Percentiles rank a stretch among this genome's conserved stretches.
Evolutionary conservation across 2,888 invertebrate genomes (phyloP).

Genomic region (Strigamia transsilvanica): DNA sequence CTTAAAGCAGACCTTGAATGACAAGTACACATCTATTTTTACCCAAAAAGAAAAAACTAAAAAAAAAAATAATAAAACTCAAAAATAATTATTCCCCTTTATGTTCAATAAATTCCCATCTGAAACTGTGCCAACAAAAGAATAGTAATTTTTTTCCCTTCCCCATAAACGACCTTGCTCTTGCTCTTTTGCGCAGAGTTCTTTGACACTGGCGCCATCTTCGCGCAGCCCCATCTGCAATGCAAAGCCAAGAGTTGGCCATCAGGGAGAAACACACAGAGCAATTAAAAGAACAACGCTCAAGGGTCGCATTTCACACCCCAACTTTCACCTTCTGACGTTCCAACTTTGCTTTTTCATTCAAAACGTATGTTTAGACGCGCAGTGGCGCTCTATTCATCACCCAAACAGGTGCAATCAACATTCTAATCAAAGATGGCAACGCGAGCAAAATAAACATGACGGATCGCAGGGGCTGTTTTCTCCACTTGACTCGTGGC

Average conservation of each 20-base stretch:
- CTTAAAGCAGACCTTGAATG: constrained; percentile 38
- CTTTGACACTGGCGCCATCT: constrained; percentile 20
- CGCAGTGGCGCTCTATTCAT: no score
- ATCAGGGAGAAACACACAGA: constrained; percentile 21
- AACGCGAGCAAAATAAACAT: background rate
- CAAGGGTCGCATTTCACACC: constrained; percentile 9
- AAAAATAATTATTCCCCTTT: background rate
- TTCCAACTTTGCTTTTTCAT: background rate
- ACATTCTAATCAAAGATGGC: background rate
- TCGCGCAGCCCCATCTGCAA: background rate
- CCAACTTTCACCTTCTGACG: background rate
- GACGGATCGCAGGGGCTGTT: constrained; percentile 20
- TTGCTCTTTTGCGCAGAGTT: constrained; percentile 17
- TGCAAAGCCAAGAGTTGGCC: constrained; percentile 46
- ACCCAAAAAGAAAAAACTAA: background rate
- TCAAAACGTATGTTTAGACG: background rate
- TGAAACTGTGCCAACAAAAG: constrained; percentile 36
- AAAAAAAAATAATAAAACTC: no score
- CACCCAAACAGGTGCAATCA: background rate
- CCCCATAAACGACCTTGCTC: constrained; percentile 29
- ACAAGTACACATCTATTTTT: constrained; percentile 9
- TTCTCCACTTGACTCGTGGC: background rate
- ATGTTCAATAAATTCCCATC: constrained; percentile 13
- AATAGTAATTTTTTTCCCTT: background rate
- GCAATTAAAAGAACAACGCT: constrained; percentile 24